A percentile compares a stretch with the other conserved stretches of the same genome.
These are phyloP conservation scores for Orthosia cruda DNA, from an alignment of 2,888 invertebrate species.

Conservation along the genomic window DNA sequence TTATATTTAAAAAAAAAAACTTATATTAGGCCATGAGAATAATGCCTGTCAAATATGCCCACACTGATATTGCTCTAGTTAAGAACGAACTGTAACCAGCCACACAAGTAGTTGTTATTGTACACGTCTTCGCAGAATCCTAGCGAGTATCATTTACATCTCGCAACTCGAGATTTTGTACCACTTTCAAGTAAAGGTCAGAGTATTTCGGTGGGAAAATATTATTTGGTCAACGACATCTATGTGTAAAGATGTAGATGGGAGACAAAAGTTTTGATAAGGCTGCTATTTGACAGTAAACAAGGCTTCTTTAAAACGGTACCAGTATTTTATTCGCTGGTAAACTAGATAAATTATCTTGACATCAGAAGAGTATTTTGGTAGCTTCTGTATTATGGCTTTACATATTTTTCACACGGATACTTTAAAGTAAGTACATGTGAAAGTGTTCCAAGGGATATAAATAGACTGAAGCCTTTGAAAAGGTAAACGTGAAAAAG, in stretches of 20 bases:
- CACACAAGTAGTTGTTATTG: slow-evolving; percentile 30
- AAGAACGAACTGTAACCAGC: slow-evolving; percentile 13
- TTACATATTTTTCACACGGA: too few relatives aligned
- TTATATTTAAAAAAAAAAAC: too few relatives aligned
- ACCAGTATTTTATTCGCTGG: background rate
- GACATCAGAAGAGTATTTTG: background rate
- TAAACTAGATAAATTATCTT: background rate
- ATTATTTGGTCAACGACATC: slow-evolving; percentile 48
- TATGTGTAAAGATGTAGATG: slow-evolving; percentile 44
- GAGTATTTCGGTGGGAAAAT: slow-evolving; percentile 54
- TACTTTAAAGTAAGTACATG: too few relatives aligned
- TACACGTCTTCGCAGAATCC: slow-evolving; percentile 46
- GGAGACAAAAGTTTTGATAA: slow-evolving; percentile 41
- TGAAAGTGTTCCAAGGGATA: too few relatives aligned
- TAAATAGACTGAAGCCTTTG: too few relatives aligned
- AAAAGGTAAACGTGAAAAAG: too few relatives aligned
- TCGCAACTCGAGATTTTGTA: slow-evolving; percentile 43
- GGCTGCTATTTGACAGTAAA: slow-evolving; percentile 20
- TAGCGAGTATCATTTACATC: slow-evolving; percentile 45
- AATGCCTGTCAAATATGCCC: slow-evolving; percentile 7
- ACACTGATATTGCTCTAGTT: slow-evolving; percentile 12
- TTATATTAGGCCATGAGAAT: background rate
- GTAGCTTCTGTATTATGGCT: background rate
- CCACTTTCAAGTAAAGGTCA: slow-evolving; percentile 47
- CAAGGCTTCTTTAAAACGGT: slow-evolving; percentile 35